Base-by-base conservation (phyloP, 1,140 invertebrate genomes). In the Copidosoma floridanum region DNA sequence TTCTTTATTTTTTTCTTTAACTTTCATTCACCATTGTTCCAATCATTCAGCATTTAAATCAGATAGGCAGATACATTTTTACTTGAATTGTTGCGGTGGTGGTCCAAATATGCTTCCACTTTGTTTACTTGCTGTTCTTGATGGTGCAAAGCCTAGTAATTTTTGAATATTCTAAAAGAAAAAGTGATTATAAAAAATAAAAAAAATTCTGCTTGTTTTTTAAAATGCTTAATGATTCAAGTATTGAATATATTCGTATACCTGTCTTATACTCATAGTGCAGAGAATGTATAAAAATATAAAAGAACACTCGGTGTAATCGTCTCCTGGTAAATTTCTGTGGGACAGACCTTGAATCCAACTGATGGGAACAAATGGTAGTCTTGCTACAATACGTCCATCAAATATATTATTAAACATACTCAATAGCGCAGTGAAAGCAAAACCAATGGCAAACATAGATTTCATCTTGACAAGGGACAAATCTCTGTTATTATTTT, bases 341-440 rank as follows among this genome's bases (percentile, higher is more conserved):
- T 99, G 98, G 21, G 95, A 98, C 14, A 99, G 82, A 20, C 96
- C 95, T 82, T 99, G 97, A 50, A 99, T 89, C 88, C 94, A 96
- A 7, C 92, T 91, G 38, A 99, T 94, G 8, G 98, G 98, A 29
- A 90, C 82, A 79, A 99, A 99, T 14, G 98, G 98, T 40, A 99
- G 81, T 73, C 92, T 94, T 10, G 97, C 98, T 1, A 99, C 98
- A 38, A 99, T 92, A 75, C 94, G 85, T 1, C 98, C 98, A 85
- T 99, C 97, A 85, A 99, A 99, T 89, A 98, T 98, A 72, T 91
- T 97, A 74, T 97, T 99, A 72, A 99, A 99, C 90, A 99, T 99
- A 69, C 95, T 97, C 1, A 99, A 82, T 2, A 99, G 80, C 32
- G 97, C 96, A 51, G 97, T 99, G 75, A 99, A 99, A 12, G 95